Percentiles rank a stretch among this genome's conserved stretches.
These are phyloP conservation scores for Diadegma fenestrale DNA, from an alignment of 2,888 invertebrate species.

Conservation along the genomic window DNA sequence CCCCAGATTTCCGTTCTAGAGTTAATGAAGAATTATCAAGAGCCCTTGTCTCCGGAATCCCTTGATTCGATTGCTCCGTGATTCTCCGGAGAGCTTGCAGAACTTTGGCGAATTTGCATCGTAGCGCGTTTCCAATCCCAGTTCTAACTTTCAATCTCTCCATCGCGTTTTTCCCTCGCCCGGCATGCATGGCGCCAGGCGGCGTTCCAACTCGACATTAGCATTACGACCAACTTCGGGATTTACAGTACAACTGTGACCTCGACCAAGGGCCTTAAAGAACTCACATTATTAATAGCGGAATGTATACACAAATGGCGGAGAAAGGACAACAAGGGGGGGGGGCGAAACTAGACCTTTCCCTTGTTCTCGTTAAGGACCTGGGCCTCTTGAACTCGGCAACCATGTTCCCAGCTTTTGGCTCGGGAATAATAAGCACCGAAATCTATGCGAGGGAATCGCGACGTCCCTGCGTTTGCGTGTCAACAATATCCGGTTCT, in stretches of 20 bases:
- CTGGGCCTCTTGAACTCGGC: slow-evolving; percentile 34
- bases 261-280: slow-evolving; percentile 72
- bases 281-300: slow-evolving; percentile 74
- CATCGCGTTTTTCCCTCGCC: slow-evolving; percentile 53
- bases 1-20: too few species aligned
- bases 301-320: slow-evolving; percentile 62
- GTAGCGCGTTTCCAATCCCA: slow-evolving; percentile 13
- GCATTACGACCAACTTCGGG: slow-evolving; percentile 76
- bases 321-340: slow-evolving; percentile 17
- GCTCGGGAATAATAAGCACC: slow-evolving; percentile 46
- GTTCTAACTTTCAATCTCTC: slow-evolving; percentile 40
- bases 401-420: slow-evolving; percentile 26
- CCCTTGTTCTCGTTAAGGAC: slow-evolving; percentile 38
- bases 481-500: not conserved
- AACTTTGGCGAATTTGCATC: not conserved
- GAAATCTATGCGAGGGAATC: slow-evolving; percentile 55
- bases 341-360: slow-evolving; percentile 35
- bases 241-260: slow-evolving; percentile 81
- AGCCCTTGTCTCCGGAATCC: not conserved
- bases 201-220: slow-evolving; percentile 77
- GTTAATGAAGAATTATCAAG: not conserved
- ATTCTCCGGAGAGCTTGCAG: not conserved
- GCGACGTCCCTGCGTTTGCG: slow-evolving; percentile 40
- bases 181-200: slow-evolving; percentile 40
- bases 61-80: not conserved